Evolutionary conservation across 2,888 invertebrate species (phyloP).

Genomic region (Tinea semifulvella): DNA sequence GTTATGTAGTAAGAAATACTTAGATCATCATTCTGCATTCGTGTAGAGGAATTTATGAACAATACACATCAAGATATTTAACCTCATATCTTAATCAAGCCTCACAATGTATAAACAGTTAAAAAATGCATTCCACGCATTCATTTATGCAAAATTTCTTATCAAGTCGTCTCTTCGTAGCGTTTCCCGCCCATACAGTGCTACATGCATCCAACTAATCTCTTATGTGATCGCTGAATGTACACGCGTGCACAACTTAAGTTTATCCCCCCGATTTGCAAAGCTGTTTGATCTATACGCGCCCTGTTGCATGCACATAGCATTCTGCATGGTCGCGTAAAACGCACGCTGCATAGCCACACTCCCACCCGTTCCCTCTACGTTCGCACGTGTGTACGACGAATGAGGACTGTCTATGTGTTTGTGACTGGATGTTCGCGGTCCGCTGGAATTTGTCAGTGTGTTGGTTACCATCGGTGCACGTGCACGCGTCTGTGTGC

Average conservation of each 20-base stretch:
- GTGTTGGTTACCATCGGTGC: slow-evolving; percentile 54
- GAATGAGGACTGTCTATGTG: slow-evolving; percentile 42
- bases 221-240: slow-evolving; percentile 56
- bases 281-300: slow-evolving; percentile 47
- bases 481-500: slow-evolving; percentile 54
- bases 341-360: slow-evolving; percentile 65
- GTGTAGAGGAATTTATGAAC: too few relatives aligned
- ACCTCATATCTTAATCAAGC: not conserved
- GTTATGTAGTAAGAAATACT: not conserved
- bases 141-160: slow-evolving; percentile 14
- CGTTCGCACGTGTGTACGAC: slow-evolving; percentile 53
- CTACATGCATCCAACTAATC: slow-evolving; percentile 62
- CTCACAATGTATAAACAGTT: not conserved
- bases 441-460: slow-evolving; percentile 57
- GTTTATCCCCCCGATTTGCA: slow-evolving; percentile 55
- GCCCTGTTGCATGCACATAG: slow-evolving; percentile 55
- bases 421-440: slow-evolving; percentile 50
- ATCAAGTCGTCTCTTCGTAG: slow-evolving; percentile 29
- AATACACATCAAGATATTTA: slow-evolving; percentile 1
- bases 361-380: slow-evolving; percentile 60
- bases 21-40: too few relatives aligned
- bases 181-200: slow-evolving; percentile 52
- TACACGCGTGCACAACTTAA: slow-evolving; percentile 36
- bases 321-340: slow-evolving; percentile 61
- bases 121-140: slow-evolving; percentile 8